Conservation (phyloP, 2,888 invertebrate genomes). For the Dusona sp. region DNA sequence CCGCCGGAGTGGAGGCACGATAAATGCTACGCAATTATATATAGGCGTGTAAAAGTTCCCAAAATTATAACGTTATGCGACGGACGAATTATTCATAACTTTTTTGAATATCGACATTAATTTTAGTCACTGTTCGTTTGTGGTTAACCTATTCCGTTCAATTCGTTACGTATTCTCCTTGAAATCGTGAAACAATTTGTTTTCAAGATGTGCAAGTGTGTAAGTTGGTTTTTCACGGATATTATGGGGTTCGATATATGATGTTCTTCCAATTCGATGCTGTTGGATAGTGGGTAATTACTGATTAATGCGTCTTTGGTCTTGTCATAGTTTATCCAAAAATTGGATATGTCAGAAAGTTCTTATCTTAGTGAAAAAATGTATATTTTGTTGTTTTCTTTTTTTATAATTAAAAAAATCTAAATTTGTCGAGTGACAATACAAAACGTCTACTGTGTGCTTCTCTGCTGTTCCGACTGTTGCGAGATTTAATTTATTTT, state of each 20-base stretch:
- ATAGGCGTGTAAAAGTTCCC: slow-evolving; percentile 71
- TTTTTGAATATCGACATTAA: not conserved
- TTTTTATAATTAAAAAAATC: not conserved
- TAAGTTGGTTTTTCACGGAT: not conserved
- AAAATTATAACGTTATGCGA: slow-evolving; percentile 21
- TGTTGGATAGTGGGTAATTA: not conserved
- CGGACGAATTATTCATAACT: not conserved
- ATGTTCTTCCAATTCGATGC: no score
- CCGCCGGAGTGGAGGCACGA: slow-evolving; percentile 57
- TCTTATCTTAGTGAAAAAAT: not conserved
- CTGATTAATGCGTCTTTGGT: not conserved
- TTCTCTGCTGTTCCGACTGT: not conserved
- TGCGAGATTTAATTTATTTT: not conserved
- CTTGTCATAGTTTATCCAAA: not conserved
- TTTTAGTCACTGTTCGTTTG: not conserved
- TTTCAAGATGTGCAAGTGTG: slow-evolving; percentile 4
- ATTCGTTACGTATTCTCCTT: not conserved
- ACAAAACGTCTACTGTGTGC: not conserved
- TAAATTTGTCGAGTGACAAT: not conserved
- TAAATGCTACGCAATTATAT: slow-evolving; percentile 76
- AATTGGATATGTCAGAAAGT: not conserved
- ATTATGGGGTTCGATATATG: not conserved
- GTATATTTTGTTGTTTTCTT: not conserved
- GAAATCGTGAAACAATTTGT: not conserved
- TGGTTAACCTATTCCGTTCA: not conserved